These are phyloP conservation scores for Arrhamphus sclerolepis DNA, from an alignment of 2,797 vertebrate species.

Conservation along the genomic window DNA sequence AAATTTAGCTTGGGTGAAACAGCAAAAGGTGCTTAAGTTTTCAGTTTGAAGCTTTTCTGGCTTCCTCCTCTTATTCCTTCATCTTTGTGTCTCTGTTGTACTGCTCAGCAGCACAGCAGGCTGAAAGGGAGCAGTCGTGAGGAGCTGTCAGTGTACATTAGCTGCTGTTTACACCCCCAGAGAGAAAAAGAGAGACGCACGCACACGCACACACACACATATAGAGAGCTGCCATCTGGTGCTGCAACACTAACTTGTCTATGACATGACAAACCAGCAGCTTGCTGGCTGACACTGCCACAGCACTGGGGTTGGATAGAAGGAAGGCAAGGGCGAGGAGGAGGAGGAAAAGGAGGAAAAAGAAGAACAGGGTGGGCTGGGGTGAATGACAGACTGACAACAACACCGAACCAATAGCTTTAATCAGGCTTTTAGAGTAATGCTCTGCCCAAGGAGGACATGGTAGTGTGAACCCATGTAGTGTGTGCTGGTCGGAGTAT, in stretches of 20 bases:
- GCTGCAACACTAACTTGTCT: conserved; percentile 81
- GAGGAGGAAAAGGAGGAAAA: conserved; percentile 13
- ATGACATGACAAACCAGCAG: conserved; percentile 83
- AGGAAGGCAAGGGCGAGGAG: conserved; percentile 34
- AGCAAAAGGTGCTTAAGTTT: conserved; percentile 76
- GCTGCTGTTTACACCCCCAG: conserved; percentile 93
- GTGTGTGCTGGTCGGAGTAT: conserved; percentile 12
- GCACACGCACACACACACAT: conserved; percentile 52
- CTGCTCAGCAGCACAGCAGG: conserved; percentile 78
- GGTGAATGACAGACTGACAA: conserved; percentile 73
- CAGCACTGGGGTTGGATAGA: conserved; percentile 70
- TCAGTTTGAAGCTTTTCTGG: conserved; percentile 73
- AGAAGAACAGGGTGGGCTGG: conserved; percentile 18
- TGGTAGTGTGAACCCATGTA: conserved; percentile 35
- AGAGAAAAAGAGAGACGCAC: conserved; percentile 73
- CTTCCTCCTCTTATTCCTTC: conserved; percentile 69
- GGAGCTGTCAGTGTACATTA: conserved; percentile 97
- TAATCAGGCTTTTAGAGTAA: conserved; percentile 66
- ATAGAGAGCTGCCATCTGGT: conserved; percentile 78
- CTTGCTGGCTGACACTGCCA: conserved; percentile 82
- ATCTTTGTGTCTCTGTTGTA: conserved; percentile 75
- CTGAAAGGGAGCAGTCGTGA: conserved; percentile 95
- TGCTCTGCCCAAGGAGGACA: conserved; percentile 32
- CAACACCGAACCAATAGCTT: conserved; percentile 69
- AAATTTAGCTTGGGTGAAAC: conserved; percentile 69